Conservation (phyloP, 37 sponge, comb jelly and placozoan genomes). For the Lycopodina hypogea region DNA sequence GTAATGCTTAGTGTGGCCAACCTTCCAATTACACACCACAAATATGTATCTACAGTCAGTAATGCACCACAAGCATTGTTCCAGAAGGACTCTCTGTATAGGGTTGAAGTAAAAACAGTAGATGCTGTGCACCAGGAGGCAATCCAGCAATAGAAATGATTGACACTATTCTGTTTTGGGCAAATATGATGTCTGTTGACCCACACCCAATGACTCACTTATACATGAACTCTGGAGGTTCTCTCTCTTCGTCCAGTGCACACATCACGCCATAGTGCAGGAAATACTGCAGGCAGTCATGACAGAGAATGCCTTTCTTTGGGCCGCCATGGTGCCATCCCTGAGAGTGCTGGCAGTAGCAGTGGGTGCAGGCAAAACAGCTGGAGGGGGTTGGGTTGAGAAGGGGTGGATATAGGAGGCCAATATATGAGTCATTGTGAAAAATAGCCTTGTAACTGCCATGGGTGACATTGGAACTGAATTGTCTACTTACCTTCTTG, state of each 20-base stretch:
- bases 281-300: slow-evolving; percentile 64
- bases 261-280: slow-evolving; percentile 62
- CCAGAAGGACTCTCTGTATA: no score
- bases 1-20: no score
- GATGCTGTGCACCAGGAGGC: no score
- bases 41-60: no score
- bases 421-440: background rate
- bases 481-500: background rate
- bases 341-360: slow-evolving; percentile 53
- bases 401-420: background rate
- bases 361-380: slow-evolving; percentile 67
- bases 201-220: slow-evolving; percentile 29
- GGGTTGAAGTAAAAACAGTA: no score
- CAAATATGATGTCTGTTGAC: no score
- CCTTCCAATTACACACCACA: no score
- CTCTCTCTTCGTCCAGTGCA: slow-evolving; percentile 34
- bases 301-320: slow-evolving; percentile 62
- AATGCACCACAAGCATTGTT: no score
- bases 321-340: slow-evolving; percentile 83
- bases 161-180: no score
- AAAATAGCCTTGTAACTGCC: background rate
- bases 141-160: no score
- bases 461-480: background rate
- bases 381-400: slow-evolving; percentile 28
- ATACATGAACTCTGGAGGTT: slow-evolving; percentile 61